Evolutionary conservation across 37 sponge, comb jelly and placozoan genomes (phyloP), one percentile per base, ranked within the genome.

Genomic region (Hexactinellida sp.): DNA sequence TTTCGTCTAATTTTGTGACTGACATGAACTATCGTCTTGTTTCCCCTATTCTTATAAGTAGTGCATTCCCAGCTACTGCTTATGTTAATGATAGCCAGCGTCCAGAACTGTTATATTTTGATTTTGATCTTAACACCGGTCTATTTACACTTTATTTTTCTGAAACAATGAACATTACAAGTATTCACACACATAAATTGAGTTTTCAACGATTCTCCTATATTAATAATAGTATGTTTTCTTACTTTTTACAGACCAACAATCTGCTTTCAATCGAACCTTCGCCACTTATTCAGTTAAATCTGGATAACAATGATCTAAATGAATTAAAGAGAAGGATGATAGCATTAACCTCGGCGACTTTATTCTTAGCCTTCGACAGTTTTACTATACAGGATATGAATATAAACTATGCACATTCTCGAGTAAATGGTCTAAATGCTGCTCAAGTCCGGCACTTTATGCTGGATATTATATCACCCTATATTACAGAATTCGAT

Each of bases 1-100:
- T 93, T 83, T 38, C 91, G 39, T 30, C 83, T n/a, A 38, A 54
- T 30, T 38, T 93, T 23, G 88, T 92, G 19, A 23, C 82, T 47
- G 96, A 95, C 87, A 93, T 93, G 91, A 90, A 85, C 82, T 89
- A 83, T 38, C 92, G 91, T 55, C 83, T 54, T 13, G 85, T 95
- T 25, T 83, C 85, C 0, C 38, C 84, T 7, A 55, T 90, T 21
- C 24, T 55, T 1, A 36, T 51, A n/a, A 86, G 55, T 0, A n/a
- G 83, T 89, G 93, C 93, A 28, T 55, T 24, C 0, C 21, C 1
- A n/a, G 91, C 86, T 32, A 23, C 54, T 24, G 24, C 76, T 0
- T 93, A 89, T 89, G 54, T 85, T 24, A 84, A 82, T 3, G 96
- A 95, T 82, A 55, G 54, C 0, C 54, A 89, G 0, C 24, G 86